phyloP scores from a whole-genome alignment of 2,113 vertebrate genomes.

The Chaenocephalus aceratus region DNA sequence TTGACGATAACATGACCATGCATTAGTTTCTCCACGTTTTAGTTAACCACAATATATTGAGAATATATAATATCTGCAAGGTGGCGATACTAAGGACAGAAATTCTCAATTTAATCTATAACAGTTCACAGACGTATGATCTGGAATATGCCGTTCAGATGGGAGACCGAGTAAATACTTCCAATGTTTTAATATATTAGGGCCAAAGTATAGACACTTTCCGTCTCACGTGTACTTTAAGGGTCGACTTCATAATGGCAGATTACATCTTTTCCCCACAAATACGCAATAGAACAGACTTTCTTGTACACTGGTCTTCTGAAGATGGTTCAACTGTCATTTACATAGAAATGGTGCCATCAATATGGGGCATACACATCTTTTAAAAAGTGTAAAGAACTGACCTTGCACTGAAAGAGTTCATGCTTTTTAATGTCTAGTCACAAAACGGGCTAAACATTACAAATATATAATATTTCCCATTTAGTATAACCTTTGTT shows the following conservation, averaged over 20 bases:
- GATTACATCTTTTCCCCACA: slow-evolving; percentile 65
- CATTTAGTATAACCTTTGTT: slow-evolving; percentile 83
- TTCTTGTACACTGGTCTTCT: slow-evolving; percentile 76
- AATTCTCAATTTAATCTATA: slow-evolving; percentile 72
- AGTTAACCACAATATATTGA: slow-evolving; percentile 81
- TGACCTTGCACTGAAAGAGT: slow-evolving; percentile 85
- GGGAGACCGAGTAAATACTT: slow-evolving; percentile 75
- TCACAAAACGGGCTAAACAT: slow-evolving; percentile 85
- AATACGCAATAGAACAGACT: slow-evolving; percentile 76
- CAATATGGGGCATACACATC: slow-evolving; percentile 87
- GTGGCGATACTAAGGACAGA: slow-evolving; percentile 79
- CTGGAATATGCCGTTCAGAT: slow-evolving; percentile 74
- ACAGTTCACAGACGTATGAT: slow-evolving; percentile 77
- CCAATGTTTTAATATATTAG: slow-evolving; percentile 72
- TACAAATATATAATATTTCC: slow-evolving; percentile 86
- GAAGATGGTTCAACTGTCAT: slow-evolving; percentile 82
- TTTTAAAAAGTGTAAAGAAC: slow-evolving; percentile 87
- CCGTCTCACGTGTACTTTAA: slow-evolving; percentile 57
- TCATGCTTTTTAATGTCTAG: slow-evolving; percentile 84
- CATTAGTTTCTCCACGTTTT: slow-evolving; percentile 81
- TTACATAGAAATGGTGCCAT: slow-evolving; percentile 87
- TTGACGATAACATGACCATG: slow-evolving; percentile 82
- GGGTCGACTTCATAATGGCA: slow-evolving; percentile 69
- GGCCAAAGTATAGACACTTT: slow-evolving; percentile 71
- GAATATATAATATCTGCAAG: slow-evolving; percentile 80